Evolutionary conservation across 2,797 vertebrate genomes (phyloP).

Genomic region (Neopelma chrysocephalum): DNA sequence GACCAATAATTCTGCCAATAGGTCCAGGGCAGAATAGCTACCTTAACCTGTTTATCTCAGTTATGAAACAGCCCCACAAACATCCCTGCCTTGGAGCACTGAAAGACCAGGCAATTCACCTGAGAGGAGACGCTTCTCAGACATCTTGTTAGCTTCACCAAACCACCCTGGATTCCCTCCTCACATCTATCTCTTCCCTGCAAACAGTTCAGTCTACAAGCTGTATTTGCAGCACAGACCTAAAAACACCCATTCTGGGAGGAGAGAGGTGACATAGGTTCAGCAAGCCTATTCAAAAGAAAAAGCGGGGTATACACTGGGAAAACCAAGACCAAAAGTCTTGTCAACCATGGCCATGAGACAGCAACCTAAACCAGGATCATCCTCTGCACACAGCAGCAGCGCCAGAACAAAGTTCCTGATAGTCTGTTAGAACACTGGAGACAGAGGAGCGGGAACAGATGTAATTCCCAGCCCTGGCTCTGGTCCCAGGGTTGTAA

Average conservation of each 20-base stretch:
- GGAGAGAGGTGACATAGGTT: background rate
- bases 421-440: fast-evolving
- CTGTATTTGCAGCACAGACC: background rate
- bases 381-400: fast-evolving
- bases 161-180: background rate
- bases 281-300: background rate
- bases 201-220: background rate
- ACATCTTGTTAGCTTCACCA: background rate
- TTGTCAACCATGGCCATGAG: fast-evolving
- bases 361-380: background rate
- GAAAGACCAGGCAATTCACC: background rate
- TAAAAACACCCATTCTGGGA: background rate
- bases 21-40: background rate
- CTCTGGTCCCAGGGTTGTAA: background rate
- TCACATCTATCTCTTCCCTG: background rate
- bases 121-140: background rate
- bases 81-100: background rate
- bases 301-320: background rate
- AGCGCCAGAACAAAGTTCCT: background rate
- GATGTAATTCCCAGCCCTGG: background rate
- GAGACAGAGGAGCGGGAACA: background rate
- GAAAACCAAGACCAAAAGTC: background rate
- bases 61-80: background rate
- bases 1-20: background rate
- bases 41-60: background rate